Base-by-base conservation (phyloP, 2,888 invertebrate genomes). In the Salticus scenicus region DNA sequence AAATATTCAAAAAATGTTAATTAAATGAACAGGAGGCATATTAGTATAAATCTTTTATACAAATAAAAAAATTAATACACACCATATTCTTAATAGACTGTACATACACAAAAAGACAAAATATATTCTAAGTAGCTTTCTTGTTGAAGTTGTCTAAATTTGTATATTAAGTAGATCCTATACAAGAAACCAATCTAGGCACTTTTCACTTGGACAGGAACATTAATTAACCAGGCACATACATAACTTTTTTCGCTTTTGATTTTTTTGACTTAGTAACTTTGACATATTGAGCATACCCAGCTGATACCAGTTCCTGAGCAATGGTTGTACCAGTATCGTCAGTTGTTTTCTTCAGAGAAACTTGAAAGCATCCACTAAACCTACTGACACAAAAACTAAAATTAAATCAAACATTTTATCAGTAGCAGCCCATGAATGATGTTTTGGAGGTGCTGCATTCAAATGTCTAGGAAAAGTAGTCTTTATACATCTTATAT, bases 191-290 rank as follows among this genome's bases (percentile, higher is more conserved):
- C 28, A 31, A 30, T 66, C 66, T 31, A 66, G 47, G 47, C 47
- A 47, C 47, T 47, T 47, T n/a, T 8, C 10, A 66, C 14, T 66
- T 1, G 2, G 20, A n/a, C 20, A 31, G 1, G 17, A 31, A n/a
- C 66, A 66, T 17, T 17, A 2, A n/a, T 51, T 73, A 82, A 1
- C 82, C 82, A 24, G 82, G 82, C 63, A 82, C 47, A 71, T 75
- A 82, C 17, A 33, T 69, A 28, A 42, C 37, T 70, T 69, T 5
- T 5, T 47, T 69, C 41, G 41, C 41, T n/a, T n/a, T n/a, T n/a
- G n/a, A n/a, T 24, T 42, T 24, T 12, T 63, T 33, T 8, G 42
- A n/a, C 31, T 41, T 10, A 24, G 14, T 31, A 1, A 24, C 24
- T 2, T 27, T 28, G 4, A 20, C 7, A 31, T 70, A 27, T 30